phyloP scores from a whole-genome alignment of 2,888 invertebrate species.

The Xiphydria camelus region DNA sequence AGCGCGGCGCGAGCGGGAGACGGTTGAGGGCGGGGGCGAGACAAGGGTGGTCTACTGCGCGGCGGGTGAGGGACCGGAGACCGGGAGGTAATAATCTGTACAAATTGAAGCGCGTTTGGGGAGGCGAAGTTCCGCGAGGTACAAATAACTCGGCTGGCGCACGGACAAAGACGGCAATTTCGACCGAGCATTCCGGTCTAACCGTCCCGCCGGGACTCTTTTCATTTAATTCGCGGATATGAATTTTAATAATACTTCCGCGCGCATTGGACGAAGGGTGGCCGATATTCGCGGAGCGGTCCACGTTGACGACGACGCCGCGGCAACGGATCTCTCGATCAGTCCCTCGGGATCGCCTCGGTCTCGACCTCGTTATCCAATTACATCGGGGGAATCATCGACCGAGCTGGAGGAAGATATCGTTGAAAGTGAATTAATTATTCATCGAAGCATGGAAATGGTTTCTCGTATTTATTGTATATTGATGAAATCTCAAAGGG shows the following conservation, averaged over 20 bases:
- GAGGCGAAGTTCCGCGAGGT: conserved; percentile 4
- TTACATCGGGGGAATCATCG: too few species aligned
- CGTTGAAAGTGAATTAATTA: too few species aligned
- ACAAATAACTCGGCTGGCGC: conserved; percentile 12
- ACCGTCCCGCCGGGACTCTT: conserved; percentile 9
- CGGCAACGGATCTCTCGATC: too few species aligned
- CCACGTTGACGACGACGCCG: too few species aligned
- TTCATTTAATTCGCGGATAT: conserved; percentile 15
- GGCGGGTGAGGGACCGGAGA: conserved; percentile 6
- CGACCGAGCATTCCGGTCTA: conserved; percentile 6
- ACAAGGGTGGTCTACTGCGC: conserved; percentile 1
- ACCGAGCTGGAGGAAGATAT: too few species aligned
- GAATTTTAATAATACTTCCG: conserved; percentile 11
- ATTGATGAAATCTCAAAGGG: too few species aligned
- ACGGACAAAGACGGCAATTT: conserved; percentile 10
- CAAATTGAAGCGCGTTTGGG: conserved; percentile 15
- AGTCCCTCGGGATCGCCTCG: too few species aligned
- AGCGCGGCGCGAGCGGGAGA: background rate
- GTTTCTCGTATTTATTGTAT: too few species aligned
- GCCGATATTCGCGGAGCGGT: too few species aligned
- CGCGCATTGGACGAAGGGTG: conserved; percentile 1
- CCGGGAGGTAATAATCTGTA: conserved; percentile 15
- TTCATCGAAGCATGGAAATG: too few species aligned
- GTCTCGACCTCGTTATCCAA: too few species aligned
- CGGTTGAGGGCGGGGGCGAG: background rate